These are phyloP conservation scores for Eulemur rufifrons DNA, from an alignment of 2,113 vertebrate species.

Conservation along the genomic window DNA sequence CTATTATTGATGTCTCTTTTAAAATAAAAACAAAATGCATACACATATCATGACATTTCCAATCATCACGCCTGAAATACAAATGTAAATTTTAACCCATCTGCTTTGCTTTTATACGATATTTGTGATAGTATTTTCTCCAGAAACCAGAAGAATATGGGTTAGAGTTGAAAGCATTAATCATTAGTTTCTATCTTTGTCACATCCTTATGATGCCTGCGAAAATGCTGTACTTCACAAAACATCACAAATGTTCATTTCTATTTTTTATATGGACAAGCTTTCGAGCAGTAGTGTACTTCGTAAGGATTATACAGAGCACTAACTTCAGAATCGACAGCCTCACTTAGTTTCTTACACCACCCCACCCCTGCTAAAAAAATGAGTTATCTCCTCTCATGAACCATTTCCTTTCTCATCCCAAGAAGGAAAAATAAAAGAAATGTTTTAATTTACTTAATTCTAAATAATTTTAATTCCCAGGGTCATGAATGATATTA, in stretches of 20 bases:
- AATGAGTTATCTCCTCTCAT: background rate
- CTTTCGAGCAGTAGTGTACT: background rate
- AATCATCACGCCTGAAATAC: background rate
- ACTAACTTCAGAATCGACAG: background rate
- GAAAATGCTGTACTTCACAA: constrained; percentile 9
- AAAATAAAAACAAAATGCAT: background rate
- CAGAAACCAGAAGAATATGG: background rate
- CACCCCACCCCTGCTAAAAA: background rate
- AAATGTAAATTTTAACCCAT: background rate
- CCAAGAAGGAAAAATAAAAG: constrained; percentile 16
- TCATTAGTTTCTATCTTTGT: background rate
- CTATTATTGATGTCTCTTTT: background rate
- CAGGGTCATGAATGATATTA: background rate
- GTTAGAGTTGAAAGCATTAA: background rate
- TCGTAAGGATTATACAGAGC: background rate
- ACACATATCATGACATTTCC: background rate
- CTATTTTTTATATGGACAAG: background rate
- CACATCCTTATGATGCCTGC: background rate
- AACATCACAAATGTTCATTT: background rate
- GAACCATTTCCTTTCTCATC: constrained; percentile 25
- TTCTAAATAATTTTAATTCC: constrained; percentile 26
- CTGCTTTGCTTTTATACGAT: background rate
- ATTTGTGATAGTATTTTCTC: background rate
- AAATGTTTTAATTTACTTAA: constrained; percentile 9
- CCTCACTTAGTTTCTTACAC: background rate